Evolutionary conservation across 2,113 vertebrate genomes (phyloP).

Genomic region (Rhizomys pruinosus): DNA sequence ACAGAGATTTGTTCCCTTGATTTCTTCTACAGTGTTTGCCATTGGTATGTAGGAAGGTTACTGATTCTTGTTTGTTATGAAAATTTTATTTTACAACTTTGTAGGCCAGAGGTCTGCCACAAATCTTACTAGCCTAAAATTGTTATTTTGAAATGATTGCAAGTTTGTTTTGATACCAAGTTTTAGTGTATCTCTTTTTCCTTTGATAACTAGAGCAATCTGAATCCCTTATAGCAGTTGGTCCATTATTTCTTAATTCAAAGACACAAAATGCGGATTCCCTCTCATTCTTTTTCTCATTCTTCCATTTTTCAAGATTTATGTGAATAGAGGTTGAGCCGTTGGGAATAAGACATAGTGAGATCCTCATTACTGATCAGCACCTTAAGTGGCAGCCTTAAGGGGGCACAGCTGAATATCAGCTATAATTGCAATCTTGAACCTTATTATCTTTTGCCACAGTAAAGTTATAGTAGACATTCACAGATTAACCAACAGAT

Average conservation of each 20-base stretch:
- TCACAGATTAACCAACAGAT: not conserved
- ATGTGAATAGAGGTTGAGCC: not conserved
- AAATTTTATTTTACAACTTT: not conserved
- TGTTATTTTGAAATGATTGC: accelerated
- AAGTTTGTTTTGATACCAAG: not conserved
- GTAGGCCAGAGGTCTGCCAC: not conserved
- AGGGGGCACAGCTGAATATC: not conserved
- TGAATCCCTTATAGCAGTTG: not conserved
- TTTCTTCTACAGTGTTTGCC: too few relatives aligned
- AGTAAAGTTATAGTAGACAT: conserved; percentile 1
- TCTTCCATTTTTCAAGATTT: not conserved
- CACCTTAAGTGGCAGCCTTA: not conserved
- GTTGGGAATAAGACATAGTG: not conserved
- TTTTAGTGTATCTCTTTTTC: not conserved
- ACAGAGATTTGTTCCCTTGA: too few relatives aligned
- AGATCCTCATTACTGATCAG: conserved; percentile 6
- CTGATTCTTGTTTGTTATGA: not conserved
- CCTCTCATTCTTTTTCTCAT: not conserved
- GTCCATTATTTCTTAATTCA: not conserved
- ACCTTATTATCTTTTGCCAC: not conserved
- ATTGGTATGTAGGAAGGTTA: too few relatives aligned
- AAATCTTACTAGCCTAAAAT: not conserved
- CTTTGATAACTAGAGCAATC: not conserved
- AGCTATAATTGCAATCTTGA: conserved; percentile 26
- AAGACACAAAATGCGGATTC: not conserved